Evolutionary conservation across 2,888 invertebrate species (phyloP).

Genomic region (Sussaba pulchella): DNA sequence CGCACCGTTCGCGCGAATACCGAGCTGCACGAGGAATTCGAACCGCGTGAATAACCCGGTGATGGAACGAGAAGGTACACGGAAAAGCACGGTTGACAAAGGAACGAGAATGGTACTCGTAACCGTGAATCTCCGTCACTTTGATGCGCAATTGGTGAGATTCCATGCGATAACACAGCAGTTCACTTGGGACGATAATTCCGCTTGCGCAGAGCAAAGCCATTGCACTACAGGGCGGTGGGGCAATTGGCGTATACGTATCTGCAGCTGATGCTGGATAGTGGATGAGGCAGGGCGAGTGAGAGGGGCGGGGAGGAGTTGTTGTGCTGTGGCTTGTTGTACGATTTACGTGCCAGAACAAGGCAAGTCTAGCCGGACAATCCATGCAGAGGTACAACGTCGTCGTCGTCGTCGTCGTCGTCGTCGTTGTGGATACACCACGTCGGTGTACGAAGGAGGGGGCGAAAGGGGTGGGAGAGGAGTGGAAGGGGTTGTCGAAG

Average conservation of each 20-base stretch:
- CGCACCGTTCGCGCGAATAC: too few relatives aligned
- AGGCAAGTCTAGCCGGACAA: constrained; percentile 28
- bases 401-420: constrained; percentile 13
- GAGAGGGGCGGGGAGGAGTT: constrained; percentile 2
- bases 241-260: constrained; percentile 31
- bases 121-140: constrained; percentile 33
- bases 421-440: constrained; percentile 11
- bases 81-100: constrained; percentile 6
- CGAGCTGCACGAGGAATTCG: neutral
- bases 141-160: constrained; percentile 47
- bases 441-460: neutral
- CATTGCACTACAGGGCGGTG: constrained; percentile 18
- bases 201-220: constrained; percentile 34
- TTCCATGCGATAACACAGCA: constrained; percentile 52
- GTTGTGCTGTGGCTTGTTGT: constrained; percentile 28
- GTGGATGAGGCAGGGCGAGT: neutral
- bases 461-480: constrained; percentile 1
- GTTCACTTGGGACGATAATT: constrained; percentile 49
- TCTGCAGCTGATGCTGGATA: constrained; percentile 7
- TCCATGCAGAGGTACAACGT: constrained; percentile 17
- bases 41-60: neutral
- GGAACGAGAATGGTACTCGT: constrained; percentile 13
- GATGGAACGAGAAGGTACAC: neutral
- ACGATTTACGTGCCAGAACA: constrained; percentile 25
- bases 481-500: constrained; percentile 6